Conservation (phyloP, 2,113 vertebrate genomes). For the Cynopterus brachyotis region DNA sequence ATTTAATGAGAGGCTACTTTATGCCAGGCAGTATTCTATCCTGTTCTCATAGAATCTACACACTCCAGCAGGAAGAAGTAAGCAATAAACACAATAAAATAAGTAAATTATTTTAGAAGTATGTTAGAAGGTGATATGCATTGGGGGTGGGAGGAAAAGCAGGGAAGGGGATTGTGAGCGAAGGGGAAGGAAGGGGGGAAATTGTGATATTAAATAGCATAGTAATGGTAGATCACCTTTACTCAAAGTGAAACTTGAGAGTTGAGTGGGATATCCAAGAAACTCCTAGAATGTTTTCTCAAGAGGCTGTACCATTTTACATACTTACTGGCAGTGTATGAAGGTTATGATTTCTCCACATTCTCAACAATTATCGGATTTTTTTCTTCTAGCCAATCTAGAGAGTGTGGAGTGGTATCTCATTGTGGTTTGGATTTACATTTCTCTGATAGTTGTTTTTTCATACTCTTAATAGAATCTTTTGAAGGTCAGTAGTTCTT, state of each 20-base stretch:
- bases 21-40: not conserved
- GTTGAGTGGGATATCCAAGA: not conserved
- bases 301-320: not conserved
- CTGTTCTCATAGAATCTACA: not conserved
- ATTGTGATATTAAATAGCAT: not conserved
- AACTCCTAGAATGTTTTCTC: not conserved
- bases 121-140: not conserved
- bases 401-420: not conserved
- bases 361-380: not conserved
- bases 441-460: not conserved
- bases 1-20: not conserved
- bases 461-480: not conserved
- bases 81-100: not conserved
- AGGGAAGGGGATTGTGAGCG: not conserved
- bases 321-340: not conserved
- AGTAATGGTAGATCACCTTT: not conserved
- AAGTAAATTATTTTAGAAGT: not conserved
- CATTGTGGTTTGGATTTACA: not conserved
- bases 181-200: not conserved
- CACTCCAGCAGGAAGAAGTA: not conserved
- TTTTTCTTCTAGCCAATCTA: not conserved
- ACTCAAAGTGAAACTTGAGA: not conserved
- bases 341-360: conserved; percentile 5
- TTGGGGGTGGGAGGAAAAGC: not conserved
- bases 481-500: not conserved